phyloP scores from a whole-genome alignment of 2,797 vertebrate genomes.

The Hozukius guyotensis region DNA sequence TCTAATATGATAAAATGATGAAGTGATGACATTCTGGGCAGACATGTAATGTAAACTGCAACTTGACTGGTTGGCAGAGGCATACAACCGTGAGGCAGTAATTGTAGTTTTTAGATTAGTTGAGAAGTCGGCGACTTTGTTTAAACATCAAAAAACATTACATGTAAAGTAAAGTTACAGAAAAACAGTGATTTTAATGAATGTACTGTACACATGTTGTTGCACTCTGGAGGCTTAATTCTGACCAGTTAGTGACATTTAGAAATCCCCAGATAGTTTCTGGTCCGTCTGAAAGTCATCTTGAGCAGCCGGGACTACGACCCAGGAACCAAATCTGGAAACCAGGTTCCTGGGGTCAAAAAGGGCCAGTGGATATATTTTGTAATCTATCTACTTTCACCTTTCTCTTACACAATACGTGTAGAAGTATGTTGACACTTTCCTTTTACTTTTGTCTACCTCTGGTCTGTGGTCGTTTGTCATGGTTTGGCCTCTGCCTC shows the following conservation, averaged over 20 bases:
- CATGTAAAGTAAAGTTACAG: not conserved
- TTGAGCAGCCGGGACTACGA: not conserved
- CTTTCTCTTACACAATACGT: not conserved
- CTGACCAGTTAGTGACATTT: not conserved
- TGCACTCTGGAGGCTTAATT: not conserved
- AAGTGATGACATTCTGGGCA: too few relatives aligned
- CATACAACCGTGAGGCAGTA: fast-evolving
- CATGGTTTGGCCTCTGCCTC: not conserved
- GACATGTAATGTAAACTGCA: too few relatives aligned
- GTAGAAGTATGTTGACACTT: not conserved
- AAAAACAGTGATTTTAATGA: not conserved
- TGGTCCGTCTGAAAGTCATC: fast-evolving
- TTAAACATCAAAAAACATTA: not conserved
- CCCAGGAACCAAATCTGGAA: not conserved
- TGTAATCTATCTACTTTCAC: not conserved
- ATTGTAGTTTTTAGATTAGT: not conserved
- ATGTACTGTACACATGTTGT: not conserved
- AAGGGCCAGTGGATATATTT: not conserved
- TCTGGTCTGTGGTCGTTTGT: not conserved
- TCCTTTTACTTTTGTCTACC: not conserved
- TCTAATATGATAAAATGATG: too few relatives aligned
- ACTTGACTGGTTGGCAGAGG: fast-evolving
- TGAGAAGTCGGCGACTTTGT: not conserved
- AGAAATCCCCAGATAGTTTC: not conserved
- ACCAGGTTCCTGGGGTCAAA: not conserved